These are phyloP conservation scores for Vanacampus margaritifer DNA, from an alignment of 2,113 vertebrate species.

Conservation along the genomic window DNA sequence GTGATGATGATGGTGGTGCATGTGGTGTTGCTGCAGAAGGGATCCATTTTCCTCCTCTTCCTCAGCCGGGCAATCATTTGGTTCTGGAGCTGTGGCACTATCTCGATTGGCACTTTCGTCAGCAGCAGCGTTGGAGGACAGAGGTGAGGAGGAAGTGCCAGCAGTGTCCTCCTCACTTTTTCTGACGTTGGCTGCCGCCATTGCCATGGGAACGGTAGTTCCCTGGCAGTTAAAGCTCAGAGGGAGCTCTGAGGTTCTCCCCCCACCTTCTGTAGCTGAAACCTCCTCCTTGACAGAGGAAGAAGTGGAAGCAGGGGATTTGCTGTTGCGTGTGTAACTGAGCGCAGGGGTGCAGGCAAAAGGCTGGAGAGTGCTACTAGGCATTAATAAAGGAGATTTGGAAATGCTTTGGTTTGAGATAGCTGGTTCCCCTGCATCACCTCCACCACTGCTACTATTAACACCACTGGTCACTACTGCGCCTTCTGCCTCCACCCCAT, in stretches of 20 bases:
- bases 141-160: slow-evolving; percentile 71
- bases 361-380: slow-evolving; percentile 95
- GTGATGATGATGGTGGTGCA: slow-evolving; percentile 76
- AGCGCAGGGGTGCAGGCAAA: slow-evolving; percentile 81
- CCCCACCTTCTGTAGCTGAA: slow-evolving; percentile 81
- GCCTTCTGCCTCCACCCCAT: slow-evolving; percentile 80
- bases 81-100: slow-evolving; percentile 98
- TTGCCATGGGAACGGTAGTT: slow-evolving; percentile 64
- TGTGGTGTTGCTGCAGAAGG: slow-evolving; percentile 76
- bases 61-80: slow-evolving; percentile 92
- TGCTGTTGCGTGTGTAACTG: slow-evolving; percentile 78
- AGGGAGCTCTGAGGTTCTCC: slow-evolving; percentile 82
- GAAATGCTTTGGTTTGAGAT: slow-evolving; percentile 99
- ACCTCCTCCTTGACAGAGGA: slow-evolving; percentile 88
- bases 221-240: slow-evolving; percentile 99
- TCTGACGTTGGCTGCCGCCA: slow-evolving; percentile 81
- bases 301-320: slow-evolving; percentile 86
- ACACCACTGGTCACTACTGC: slow-evolving; percentile 79
- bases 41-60: slow-evolving; percentile 87
- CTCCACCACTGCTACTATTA: slow-evolving; percentile 74
- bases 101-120: slow-evolving; percentile 99
- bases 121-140: slow-evolving; percentile 72
- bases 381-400: slow-evolving; percentile 99
- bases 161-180: slow-evolving; percentile 83
- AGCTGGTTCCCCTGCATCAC: slow-evolving; percentile 90